Conservation (phyloP, 2,888 invertebrate species). For the Criorhina ranunculi region DNA sequence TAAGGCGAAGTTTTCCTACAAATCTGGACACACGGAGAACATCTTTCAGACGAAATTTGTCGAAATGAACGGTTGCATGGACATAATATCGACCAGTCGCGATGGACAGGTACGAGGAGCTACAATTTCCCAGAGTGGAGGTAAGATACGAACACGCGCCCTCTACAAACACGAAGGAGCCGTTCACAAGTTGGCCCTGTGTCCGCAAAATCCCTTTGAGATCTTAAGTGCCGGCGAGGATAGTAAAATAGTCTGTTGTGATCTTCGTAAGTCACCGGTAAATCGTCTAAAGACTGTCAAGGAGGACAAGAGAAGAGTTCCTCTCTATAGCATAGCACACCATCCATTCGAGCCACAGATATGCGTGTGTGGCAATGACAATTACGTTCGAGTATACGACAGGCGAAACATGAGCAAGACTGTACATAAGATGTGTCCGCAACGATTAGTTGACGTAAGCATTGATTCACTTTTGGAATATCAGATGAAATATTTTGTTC, state of each 20-base stretch:
- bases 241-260: conserved; percentile 91
- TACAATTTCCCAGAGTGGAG: conserved; percentile 86
- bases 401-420: conserved; percentile 86
- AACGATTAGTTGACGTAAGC: conserved; percentile 79
- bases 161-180: conserved; percentile 90
- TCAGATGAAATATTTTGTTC: neutral
- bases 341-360: conserved; percentile 93
- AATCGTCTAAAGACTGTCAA: conserved; percentile 86
- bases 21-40: conserved; percentile 93
- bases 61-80: conserved; percentile 89
- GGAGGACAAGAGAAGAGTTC: conserved; percentile 87
- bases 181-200: conserved; percentile 93
- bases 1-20: conserved; percentile 88
- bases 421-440: conserved; percentile 88
- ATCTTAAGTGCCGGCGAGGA: conserved; percentile 96
- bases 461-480: neutral
- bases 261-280: conserved; percentile 87
- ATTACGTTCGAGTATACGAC: conserved; percentile 91
- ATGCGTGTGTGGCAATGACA: conserved; percentile 93
- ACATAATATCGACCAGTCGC: conserved; percentile 94
- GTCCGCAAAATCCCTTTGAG: conserved; percentile 90
- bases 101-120: conserved; percentile 93
- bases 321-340: conserved; percentile 94
- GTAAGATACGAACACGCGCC: conserved; percentile 83
- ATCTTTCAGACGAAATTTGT: conserved; percentile 97